phyloP scores from a whole-genome alignment of 2,113 vertebrate genomes.

The Terrapene triunguis region DNA sequence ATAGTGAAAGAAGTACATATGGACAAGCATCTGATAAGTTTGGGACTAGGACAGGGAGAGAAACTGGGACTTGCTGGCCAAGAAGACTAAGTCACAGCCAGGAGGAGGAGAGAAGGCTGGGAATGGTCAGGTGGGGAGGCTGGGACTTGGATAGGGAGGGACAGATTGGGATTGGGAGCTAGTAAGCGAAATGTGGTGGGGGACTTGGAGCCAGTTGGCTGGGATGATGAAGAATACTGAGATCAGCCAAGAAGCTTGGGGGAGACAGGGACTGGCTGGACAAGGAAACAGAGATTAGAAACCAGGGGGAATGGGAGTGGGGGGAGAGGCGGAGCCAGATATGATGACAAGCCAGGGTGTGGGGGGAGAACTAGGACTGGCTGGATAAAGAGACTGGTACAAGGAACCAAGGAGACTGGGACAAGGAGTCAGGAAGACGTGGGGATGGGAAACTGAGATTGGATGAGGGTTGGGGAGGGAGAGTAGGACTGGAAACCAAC shows the following conservation, averaged over 20 bases:
- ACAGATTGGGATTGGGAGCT: accelerated
- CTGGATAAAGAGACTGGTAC: neutral
- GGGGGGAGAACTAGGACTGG: neutral
- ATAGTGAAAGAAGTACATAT: neutral
- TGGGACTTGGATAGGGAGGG: neutral
- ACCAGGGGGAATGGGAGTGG: neutral
- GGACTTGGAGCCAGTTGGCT: neutral
- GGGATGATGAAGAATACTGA: neutral
- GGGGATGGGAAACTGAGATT: neutral
- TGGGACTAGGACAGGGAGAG: neutral
- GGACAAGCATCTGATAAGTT: neutral
- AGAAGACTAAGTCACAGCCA: neutral
- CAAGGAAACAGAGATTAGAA: neutral
- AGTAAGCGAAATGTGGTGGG: no score
- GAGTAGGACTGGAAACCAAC: no score
- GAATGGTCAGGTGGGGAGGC: neutral
- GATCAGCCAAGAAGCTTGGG: neutral
- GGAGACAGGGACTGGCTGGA: neutral
- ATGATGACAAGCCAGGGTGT: neutral
- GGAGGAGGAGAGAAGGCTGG: neutral
- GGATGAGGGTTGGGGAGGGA: no score
- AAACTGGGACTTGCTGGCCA: neutral
- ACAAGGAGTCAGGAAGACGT: neutral
- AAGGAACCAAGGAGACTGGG: neutral
- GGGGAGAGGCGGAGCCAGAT: neutral